Conservation (phyloP, 1,140 invertebrate genomes). For the Phenacoccus solenopsis region DNA sequence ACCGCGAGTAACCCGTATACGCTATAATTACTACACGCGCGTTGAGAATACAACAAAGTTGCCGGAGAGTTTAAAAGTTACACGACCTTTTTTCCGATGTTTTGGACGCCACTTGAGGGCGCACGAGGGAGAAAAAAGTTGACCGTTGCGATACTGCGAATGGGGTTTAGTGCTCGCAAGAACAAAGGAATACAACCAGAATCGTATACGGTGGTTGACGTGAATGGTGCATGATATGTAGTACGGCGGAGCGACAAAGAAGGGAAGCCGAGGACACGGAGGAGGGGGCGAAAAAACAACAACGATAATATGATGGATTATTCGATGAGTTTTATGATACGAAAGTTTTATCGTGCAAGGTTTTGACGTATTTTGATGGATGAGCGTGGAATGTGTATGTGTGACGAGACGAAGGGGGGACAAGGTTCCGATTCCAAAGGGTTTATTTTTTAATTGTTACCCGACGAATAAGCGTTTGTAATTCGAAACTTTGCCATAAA, state of each 20-base stretch:
- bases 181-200: not conserved
- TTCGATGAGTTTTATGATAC: not conserved
- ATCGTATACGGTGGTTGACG: not conserved
- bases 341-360: constrained; percentile 1
- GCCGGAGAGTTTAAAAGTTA: too few species aligned
- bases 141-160: not conserved
- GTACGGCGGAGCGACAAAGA: not conserved
- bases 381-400: too few species aligned
- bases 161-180: not conserved
- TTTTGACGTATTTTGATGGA: constrained; percentile 15
- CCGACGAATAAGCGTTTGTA: not conserved
- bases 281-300: not conserved
- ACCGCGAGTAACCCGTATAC: too few species aligned
- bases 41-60: too few species aligned
- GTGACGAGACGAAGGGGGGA: not conserved
- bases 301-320: constrained; percentile 4
- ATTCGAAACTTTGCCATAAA: not conserved
- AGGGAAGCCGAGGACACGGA: not conserved
- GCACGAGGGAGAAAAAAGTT: not conserved
- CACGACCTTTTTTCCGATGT: too few species aligned
- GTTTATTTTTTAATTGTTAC: constrained; percentile 3
- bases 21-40: too few species aligned
- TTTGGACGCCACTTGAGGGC: too few species aligned
- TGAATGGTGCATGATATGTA: not conserved
- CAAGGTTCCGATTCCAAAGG: not conserved